These are phyloP conservation scores for Daphoenositta chrysoptera DNA, from an alignment of 2,113 vertebrate species.

Conservation along the genomic window DNA sequence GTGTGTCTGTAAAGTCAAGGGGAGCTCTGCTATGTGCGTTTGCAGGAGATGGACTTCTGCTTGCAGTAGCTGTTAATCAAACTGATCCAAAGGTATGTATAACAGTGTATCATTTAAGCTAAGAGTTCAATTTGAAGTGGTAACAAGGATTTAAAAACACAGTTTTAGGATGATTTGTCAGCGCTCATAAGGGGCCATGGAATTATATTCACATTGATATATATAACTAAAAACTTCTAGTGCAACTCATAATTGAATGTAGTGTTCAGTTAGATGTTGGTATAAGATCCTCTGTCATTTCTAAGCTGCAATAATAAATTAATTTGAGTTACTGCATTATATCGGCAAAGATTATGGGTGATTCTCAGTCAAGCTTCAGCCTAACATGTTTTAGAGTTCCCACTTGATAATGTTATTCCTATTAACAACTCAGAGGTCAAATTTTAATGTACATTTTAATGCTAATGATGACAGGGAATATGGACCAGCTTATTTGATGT, in stretches of 20 bases:
- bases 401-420: background rate
- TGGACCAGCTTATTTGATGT: background rate
- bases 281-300: background rate
- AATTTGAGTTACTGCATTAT: background rate
- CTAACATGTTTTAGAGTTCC: background rate
- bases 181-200: background rate
- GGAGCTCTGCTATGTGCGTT: slow-evolving; percentile 84
- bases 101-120: background rate
- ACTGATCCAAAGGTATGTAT: slow-evolving; percentile 82
- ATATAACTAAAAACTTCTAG: background rate
- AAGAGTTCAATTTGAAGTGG: background rate
- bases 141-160: background rate
- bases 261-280: background rate
- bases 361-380: background rate
- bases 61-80: slow-evolving; percentile 89
- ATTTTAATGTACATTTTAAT: background rate
- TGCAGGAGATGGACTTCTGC: slow-evolving; percentile 82
- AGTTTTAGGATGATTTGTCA: background rate
- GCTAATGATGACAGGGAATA: background rate
- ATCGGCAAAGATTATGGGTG: background rate
- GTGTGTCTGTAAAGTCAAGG: slow-evolving; percentile 85
- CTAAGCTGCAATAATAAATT: background rate
- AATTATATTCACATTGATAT: background rate
- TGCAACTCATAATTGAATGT: background rate
- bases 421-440: background rate